Conservation (phyloP, 2,797 vertebrate species). For the Neosilurus hyrtlii region DNA sequence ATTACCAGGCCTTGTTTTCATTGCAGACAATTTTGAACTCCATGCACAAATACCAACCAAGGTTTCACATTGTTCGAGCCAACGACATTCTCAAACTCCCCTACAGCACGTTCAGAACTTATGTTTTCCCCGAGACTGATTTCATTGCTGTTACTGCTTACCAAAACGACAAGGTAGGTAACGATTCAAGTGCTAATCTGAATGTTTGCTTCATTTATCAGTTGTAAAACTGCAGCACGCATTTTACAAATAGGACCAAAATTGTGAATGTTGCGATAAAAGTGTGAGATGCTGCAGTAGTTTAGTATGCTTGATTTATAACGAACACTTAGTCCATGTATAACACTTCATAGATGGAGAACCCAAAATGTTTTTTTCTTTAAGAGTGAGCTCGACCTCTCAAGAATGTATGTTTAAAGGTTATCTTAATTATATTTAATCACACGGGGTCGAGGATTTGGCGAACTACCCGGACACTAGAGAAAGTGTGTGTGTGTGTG, state of each 20-base stretch:
- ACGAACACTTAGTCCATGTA: background rate
- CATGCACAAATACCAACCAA: constrained; percentile 98
- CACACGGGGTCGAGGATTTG: constrained; percentile 53
- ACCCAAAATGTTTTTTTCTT: background rate
- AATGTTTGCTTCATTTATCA: background rate
- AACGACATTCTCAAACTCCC: constrained; percentile 97
- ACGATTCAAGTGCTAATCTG: background rate
- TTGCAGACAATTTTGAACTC: constrained; percentile 94
- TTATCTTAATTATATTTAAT: constrained; percentile 71
- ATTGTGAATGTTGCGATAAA: background rate
- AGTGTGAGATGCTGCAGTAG: background rate
- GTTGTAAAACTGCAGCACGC: background rate
- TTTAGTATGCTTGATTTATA: too few species aligned
- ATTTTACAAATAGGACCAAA: background rate
- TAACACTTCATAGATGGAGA: background rate
- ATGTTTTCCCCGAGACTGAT: constrained; percentile 96
- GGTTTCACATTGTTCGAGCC: constrained; percentile 95
- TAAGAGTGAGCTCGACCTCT: constrained; percentile 52
- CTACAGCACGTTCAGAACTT: constrained; percentile 96
- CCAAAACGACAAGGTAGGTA: constrained; percentile 96
- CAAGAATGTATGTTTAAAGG: constrained; percentile 64
- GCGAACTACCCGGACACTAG: constrained; percentile 42
- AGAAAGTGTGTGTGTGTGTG: constrained; percentile 20
- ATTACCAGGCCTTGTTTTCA: constrained; percentile 39
- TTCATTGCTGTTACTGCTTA: constrained; percentile 99